Evolutionary conservation across 2,797 vertebrate species (phyloP).

Genomic region (Malacoraja senta): DNA sequence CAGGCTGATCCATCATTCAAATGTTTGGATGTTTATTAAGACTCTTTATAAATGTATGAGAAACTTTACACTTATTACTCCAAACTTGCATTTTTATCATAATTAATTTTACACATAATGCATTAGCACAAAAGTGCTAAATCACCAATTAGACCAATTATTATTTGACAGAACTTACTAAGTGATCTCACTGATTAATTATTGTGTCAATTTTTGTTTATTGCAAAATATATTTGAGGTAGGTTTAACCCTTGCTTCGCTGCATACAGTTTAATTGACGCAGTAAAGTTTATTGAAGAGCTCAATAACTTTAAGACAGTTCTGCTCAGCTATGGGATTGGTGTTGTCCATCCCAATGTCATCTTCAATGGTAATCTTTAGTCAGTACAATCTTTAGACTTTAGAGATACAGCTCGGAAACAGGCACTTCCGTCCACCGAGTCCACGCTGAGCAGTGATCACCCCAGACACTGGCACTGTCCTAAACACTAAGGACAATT

Average conservation of each 20-base stretch:
- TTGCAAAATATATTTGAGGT: background rate
- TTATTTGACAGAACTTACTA: no score
- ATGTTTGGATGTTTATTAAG: background rate
- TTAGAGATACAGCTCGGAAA: no score
- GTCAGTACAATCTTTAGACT: background rate
- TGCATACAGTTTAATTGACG: background rate
- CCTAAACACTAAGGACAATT: no score
- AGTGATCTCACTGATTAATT: background rate
- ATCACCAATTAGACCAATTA: constrained; percentile 19
- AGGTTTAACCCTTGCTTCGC: background rate
- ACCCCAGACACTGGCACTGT: no score
- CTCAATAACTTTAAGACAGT: background rate
- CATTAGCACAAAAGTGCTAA: background rate
- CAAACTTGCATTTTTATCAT: background rate
- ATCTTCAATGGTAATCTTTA: background rate
- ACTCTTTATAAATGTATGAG: background rate
- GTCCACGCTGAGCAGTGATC: no score
- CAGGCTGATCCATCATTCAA: background rate
- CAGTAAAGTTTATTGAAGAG: no score
- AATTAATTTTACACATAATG: background rate
- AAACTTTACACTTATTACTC: background rate
- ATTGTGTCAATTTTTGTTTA: background rate
- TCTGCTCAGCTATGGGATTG: no score
- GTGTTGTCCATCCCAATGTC: background rate
- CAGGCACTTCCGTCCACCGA: no score